Conservation (phyloP, 2,888 invertebrate species). For the Meganola albula region DNA sequence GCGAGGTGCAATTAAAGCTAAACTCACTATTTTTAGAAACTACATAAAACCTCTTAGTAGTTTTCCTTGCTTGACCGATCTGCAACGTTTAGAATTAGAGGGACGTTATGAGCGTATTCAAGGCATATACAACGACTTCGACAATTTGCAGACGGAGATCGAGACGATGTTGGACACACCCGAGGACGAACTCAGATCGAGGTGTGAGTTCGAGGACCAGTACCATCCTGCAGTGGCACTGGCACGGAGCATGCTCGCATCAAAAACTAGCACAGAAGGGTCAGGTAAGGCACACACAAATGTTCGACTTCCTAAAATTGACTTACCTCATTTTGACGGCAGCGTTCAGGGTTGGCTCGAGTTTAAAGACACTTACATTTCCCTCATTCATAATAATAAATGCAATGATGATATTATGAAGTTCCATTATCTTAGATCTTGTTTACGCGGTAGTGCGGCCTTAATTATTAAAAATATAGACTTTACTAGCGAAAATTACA, state of each 20-base stretch:
- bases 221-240: too few relatives aligned
- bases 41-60: not conserved
- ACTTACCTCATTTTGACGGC: too few relatives aligned
- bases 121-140: constrained; percentile 2
- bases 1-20: constrained; percentile 4
- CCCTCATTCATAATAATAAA: constrained; percentile 4
- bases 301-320: too few relatives aligned
- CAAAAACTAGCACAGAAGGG: too few relatives aligned
- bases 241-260: too few relatives aligned
- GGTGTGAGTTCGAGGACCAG: too few relatives aligned
- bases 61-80: not conserved
- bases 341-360: too few relatives aligned
- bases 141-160: too few relatives aligned
- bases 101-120: constrained; percentile 1
- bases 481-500: constrained; percentile 3
- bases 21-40: constrained; percentile 5
- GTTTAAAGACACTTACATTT: constrained; percentile 5
- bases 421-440: constrained; percentile 6
- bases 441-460: constrained; percentile 1
- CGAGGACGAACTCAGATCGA: too few relatives aligned
- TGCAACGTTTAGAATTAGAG: constrained; percentile 3
- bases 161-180: too few relatives aligned
- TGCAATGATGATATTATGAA: constrained; percentile 7
- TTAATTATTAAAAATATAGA: constrained; percentile 2
- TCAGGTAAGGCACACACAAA: too few relatives aligned